phyloP scores from a whole-genome alignment of 2,113 vertebrate genomes.

The Myrmophylax atrothorax region DNA sequence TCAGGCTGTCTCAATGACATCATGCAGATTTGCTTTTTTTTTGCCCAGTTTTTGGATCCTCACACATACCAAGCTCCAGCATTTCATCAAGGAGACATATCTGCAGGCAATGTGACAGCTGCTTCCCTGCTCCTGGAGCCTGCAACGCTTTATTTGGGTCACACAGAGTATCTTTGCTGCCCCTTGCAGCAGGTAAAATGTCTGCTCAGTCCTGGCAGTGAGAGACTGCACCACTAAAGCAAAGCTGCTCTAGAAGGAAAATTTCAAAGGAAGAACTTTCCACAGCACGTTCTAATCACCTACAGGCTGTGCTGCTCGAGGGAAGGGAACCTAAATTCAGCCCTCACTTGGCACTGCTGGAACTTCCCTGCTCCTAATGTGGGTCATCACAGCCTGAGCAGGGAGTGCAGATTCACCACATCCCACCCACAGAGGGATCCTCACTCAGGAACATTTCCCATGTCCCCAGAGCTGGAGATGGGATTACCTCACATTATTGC shows the following conservation, averaged over 20 bases:
- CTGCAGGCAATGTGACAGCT: constrained; percentile 55
- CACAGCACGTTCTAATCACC: not conserved
- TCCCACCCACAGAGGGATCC: not conserved
- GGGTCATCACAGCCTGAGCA: not conserved
- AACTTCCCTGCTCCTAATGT: not conserved
- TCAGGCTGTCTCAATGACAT: not conserved
- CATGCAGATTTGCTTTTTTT: not conserved
- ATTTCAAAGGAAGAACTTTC: not conserved
- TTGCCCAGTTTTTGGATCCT: constrained; percentile 19
- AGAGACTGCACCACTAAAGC: not conserved
- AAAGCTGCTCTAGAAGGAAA: not conserved
- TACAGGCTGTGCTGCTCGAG: not conserved
- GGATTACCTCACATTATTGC: not conserved
- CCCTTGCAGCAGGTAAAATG: constrained; percentile 49
- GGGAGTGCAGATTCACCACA: not conserved
- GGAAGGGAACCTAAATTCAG: not conserved
- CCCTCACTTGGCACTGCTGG: not conserved
- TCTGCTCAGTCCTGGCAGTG: not conserved
- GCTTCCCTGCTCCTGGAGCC: constrained; percentile 24
- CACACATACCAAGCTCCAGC: not conserved
- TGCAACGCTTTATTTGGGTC: constrained; percentile 47
- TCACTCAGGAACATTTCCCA: rapidly evolving
- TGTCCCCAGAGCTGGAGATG: not conserved
- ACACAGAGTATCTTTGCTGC: not conserved
- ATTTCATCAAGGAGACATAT: constrained; percentile 15